These are phyloP conservation scores for Scaptomyza caliginosa DNA, from an alignment of 2,888 invertebrate species.

Conservation along the genomic window DNA sequence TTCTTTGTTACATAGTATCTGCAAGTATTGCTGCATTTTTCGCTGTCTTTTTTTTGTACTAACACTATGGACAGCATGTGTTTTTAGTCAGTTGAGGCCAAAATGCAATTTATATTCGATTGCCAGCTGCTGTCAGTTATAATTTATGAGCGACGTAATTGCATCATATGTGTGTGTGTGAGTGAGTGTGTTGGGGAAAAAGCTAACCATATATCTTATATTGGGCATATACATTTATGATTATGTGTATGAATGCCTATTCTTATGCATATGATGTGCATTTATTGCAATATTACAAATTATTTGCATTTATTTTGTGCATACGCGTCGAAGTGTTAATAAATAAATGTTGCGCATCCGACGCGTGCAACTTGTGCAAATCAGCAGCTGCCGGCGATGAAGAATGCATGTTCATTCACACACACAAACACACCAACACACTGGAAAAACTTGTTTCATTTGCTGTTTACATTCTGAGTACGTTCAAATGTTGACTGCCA, in stretches of 20 bases:
- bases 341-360: slow-evolving; percentile 49
- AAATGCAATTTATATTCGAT: slow-evolving; percentile 71
- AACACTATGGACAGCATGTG: slow-evolving; percentile 59
- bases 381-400: slow-evolving; percentile 9
- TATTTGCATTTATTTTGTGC: slow-evolving; percentile 18
- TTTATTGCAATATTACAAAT: slow-evolving; percentile 23
- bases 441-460: background rate
- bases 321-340: slow-evolving; percentile 42
- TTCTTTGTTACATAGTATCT: background rate
- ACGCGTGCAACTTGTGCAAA: slow-evolving; percentile 5
- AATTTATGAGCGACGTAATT: slow-evolving; percentile 67
- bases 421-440: background rate
- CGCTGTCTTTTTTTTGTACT: slow-evolving; percentile 16
- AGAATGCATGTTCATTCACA: slow-evolving; percentile 31
- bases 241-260: slow-evolving; percentile 14
- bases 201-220: background rate
- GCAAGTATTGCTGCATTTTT: slow-evolving; percentile 4
- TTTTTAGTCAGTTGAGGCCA: slow-evolving; percentile 51
- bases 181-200: slow-evolving; percentile 20
- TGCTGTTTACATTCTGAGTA: slow-evolving; percentile 6
- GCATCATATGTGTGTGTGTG: slow-evolving; percentile 31
- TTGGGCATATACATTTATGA: slow-evolving; percentile 17
- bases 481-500: background rate
- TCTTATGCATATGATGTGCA: slow-evolving; percentile 18
- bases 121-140: slow-evolving; percentile 69